Evolutionary conservation across 2,113 vertebrate genomes (phyloP).

Genomic region (Pseudolaguvia tuberculata): DNA sequence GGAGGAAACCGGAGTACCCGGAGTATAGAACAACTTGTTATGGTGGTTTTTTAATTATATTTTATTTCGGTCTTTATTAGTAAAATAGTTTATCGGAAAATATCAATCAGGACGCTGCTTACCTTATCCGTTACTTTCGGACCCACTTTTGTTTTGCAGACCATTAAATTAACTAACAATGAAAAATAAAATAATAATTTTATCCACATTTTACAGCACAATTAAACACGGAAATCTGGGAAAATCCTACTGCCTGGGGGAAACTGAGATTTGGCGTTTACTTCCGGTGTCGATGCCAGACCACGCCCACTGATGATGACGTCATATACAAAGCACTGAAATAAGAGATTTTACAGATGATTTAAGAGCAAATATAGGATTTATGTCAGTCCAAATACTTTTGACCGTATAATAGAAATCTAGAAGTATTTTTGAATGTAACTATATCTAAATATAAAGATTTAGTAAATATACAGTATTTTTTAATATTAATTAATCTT

Average conservation of each 20-base stretch:
- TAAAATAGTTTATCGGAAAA: too few relatives aligned
- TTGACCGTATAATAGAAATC: too few relatives aligned
- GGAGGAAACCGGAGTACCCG: too few relatives aligned
- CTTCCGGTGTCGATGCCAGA: conserved; percentile 3
- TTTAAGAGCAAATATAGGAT: not conserved
- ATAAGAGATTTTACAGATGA: not conserved
- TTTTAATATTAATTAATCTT: too few relatives aligned
- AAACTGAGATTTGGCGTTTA: conserved; percentile 29
- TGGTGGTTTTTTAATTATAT: too few relatives aligned
- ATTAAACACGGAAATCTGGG: conserved; percentile 27
- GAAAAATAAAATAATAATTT: conserved; percentile 40
- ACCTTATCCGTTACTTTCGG: conserved; percentile 76
- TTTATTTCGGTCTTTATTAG: too few relatives aligned
- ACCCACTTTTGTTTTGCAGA: conserved; percentile 58
- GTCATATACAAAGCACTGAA: conserved; percentile 2
- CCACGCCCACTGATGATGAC: conserved; percentile 9
- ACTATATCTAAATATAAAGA: too few relatives aligned
- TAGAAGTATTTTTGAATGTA: too few relatives aligned
- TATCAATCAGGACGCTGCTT: conserved; percentile 26
- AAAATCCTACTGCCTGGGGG: conserved; percentile 26
- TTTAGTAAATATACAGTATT: too few relatives aligned
- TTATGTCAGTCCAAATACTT: not conserved
- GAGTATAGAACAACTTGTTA: too few relatives aligned
- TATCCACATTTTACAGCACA: conserved; percentile 30
- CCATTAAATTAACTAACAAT: conserved; percentile 42